Evolutionary conservation across 2,797 vertebrate genomes (phyloP).

Genomic region (Chloroceryle inda): DNA sequence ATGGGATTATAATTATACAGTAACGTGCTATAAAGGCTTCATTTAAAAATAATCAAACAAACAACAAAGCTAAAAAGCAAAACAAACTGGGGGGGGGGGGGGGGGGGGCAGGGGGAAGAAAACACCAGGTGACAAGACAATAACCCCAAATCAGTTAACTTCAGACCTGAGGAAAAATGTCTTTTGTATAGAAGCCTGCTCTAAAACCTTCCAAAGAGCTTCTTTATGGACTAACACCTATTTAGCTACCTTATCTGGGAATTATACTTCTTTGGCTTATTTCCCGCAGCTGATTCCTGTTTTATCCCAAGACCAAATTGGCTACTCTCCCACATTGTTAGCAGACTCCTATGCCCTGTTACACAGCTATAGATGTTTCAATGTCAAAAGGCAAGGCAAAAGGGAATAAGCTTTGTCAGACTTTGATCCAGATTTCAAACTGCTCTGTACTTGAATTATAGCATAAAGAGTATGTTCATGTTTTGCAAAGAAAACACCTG

Average conservation of each 20-base stretch:
- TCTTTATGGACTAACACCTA: slow-evolving; percentile 30
- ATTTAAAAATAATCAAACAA: neutral
- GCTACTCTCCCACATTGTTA: slow-evolving; percentile 40
- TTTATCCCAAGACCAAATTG: slow-evolving; percentile 21
- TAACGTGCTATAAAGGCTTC: neutral
- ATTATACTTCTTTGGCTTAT: slow-evolving; percentile 17
- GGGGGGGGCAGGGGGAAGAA: neutral
- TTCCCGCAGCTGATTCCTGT: slow-evolving; percentile 47
- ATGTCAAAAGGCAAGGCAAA: neutral
- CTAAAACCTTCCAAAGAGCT: neutral
- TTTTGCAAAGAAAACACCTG: neutral
- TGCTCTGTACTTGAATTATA: neutral
- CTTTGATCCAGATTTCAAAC: neutral
- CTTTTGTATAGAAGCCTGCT: neutral
- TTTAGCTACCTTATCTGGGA: neutral
- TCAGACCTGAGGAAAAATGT: neutral
- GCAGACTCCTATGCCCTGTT: neutral
- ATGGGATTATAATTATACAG: neutral
- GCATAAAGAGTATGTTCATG: neutral
- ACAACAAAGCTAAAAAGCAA: neutral
- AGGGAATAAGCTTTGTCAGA: neutral
- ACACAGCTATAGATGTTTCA: neutral
- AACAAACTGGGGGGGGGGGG: neutral
- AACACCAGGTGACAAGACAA: neutral
- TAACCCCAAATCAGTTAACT: neutral